Evolutionary conservation across 2,888 invertebrate genomes (phyloP), one percentile per base, ranked within the genome.

Genomic region (Drosophila heteroneura): DNA sequence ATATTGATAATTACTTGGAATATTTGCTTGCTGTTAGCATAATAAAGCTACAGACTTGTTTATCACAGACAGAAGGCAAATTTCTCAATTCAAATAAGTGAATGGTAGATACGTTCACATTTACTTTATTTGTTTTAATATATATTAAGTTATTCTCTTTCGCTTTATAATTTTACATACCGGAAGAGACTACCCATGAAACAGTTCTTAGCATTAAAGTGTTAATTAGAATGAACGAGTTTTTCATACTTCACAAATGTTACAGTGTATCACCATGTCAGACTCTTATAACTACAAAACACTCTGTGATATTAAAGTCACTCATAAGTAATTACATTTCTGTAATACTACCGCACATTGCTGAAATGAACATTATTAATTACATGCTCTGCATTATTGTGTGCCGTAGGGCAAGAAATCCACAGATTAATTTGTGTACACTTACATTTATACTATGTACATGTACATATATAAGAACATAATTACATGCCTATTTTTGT

Each of bases 271-370:
- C 3, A 0, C 2, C 16, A 10, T 5, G 26, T 19, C 26, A 26
- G 19, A 12, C 33, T 37, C 19, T 12, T 1, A 6, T 0, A 28
- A 12, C 28, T 12, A 12, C 19, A 28, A 39, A 39, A 16, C 19
- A 37, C 12, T 5, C 5, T 0, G 37, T 56, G 35, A 26, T 26
- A 3, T 35, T 16, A 6, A 12, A 12, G 4, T n/a, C 30, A 53
- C 30, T 19, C n/a, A 6, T 16, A 62, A 53, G 33, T 58, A 64
- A 59, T 47, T 47, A 28, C 10, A 49, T 51, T 65, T 37, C 19
- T 32, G 30, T 28, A 44, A 28, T 44, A 16, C 32, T 19, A 16
- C 4, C 7, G 3, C 1, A 6, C 1, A 54, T 16, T 26, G 41
- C 41, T 3, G 2, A 22, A 56, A 9, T 33, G 5, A 33, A n/a